Percentiles rank a stretch among this genome's conserved stretches.
phyloP scores from a whole-genome alignment of 2,113 vertebrate species.

The Oreochromis spilurus region DNA sequence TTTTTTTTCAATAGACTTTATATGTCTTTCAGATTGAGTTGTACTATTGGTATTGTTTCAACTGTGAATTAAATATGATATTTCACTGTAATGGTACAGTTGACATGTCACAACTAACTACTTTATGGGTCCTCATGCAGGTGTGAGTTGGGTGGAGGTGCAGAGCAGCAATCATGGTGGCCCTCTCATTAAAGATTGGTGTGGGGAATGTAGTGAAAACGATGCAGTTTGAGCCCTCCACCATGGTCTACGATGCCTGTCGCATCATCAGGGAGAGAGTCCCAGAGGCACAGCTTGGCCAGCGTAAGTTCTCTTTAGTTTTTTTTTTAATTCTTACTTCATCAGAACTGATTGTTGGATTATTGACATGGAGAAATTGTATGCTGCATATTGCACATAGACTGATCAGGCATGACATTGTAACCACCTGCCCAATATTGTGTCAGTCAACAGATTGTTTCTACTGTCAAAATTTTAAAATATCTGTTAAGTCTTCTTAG shows the following conservation, averaged over 20 bases:
- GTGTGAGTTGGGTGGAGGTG: slow-evolving; percentile 53
- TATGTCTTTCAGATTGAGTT: neutral
- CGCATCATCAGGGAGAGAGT: slow-evolving; percentile 94
- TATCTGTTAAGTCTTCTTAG: too few species aligned
- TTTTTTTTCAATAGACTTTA: neutral
- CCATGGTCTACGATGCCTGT: slow-evolving; percentile 95
- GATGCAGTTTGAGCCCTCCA: slow-evolving; percentile 98
- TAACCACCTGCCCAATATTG: neutral
- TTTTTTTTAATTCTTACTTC: neutral
- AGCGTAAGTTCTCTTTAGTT: slow-evolving; percentile 80
- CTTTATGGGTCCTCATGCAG: neutral
- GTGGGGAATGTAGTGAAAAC: slow-evolving; percentile 98
- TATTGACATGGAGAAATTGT: neutral
- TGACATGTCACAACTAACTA: neutral
- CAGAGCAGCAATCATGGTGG: slow-evolving; percentile 87
- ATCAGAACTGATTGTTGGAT: neutral
- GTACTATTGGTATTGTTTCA: neutral
- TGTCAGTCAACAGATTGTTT: neutral
- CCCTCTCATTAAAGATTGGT: slow-evolving; percentile 96
- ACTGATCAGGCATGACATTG: neutral
- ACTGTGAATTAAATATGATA: neutral
- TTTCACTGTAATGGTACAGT: neutral
- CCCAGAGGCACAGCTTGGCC: slow-evolving; percentile 89
- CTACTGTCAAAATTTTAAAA: too few species aligned
- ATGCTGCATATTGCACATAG: neutral